Evolutionary conservation across 2,797 vertebrate species (phyloP).

Genomic region (Streptopelia turtur): DNA sequence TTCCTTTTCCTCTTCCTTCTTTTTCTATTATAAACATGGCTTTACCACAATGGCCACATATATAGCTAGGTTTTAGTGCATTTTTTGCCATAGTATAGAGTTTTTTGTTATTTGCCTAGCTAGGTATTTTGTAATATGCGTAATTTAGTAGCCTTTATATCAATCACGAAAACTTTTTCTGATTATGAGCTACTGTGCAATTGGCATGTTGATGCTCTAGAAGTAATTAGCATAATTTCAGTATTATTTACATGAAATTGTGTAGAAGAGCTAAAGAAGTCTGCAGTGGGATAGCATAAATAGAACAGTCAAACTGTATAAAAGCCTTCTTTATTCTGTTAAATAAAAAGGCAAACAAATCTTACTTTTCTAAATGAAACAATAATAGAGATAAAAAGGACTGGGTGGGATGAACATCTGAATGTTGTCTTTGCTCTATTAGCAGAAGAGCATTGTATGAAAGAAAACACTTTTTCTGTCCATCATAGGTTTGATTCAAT

Average conservation of each 20-base stretch:
- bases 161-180: neutral
- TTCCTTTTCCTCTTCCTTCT: too few species aligned
- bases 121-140: neutral
- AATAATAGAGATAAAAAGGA: neutral
- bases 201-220: neutral
- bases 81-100: neutral
- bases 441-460: neutral
- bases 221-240: neutral
- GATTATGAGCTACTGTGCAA: neutral
- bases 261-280: neutral
- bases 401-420: neutral
- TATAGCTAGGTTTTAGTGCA: fast-evolving
- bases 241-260: neutral
- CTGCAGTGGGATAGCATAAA: neutral
- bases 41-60: neutral
- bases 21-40: neutral
- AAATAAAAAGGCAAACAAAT: neutral
- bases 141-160: neutral
- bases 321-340: neutral
- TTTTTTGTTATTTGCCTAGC: neutral
- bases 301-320: neutral
- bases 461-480: neutral
- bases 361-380: neutral
- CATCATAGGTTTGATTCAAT: neutral
- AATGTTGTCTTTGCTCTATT: neutral